Evolutionary conservation across 1,140 invertebrate genomes (phyloP).

Genomic region (Musca vetustissima): DNA sequence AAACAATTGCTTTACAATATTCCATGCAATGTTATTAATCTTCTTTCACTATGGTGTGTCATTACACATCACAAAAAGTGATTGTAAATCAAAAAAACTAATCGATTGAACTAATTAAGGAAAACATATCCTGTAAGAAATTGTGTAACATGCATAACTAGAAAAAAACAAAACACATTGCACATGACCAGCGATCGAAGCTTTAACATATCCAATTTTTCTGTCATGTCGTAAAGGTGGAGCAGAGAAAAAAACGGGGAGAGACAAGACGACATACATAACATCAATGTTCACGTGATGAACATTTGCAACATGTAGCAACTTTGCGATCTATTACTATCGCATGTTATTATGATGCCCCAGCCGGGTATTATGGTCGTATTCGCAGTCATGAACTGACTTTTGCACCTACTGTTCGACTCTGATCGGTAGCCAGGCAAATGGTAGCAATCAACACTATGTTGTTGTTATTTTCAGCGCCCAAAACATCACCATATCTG

Average conservation of each 20-base stretch:
- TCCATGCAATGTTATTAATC: too few relatives aligned
- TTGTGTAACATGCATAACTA: neutral
- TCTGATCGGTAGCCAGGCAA: slow-evolving; percentile 5
- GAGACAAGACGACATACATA: slow-evolving; percentile 5
- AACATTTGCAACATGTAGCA: slow-evolving; percentile 9
- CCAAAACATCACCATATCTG: slow-evolving; percentile 15
- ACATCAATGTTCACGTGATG: slow-evolving; percentile 24
- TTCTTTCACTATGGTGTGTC: neutral
- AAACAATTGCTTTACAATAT: too few relatives aligned
- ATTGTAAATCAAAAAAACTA: slow-evolving; percentile 16
- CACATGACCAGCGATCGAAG: neutral
- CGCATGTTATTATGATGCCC: slow-evolving; percentile 16
- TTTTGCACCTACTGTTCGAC: slow-evolving; percentile 14
- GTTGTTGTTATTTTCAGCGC: slow-evolving; percentile 19
- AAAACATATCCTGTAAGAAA: slow-evolving; percentile 14
- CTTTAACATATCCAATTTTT: neutral
- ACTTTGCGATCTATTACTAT: slow-evolving; percentile 19
- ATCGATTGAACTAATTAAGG: slow-evolving; percentile 25
- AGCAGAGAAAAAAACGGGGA: neutral
- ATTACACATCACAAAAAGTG: neutral
- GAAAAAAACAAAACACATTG: neutral
- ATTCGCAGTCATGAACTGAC: neutral
- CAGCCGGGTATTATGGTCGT: slow-evolving; percentile 1
- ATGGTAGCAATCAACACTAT: slow-evolving; percentile 27
- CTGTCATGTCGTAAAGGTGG: neutral